Evolutionary conservation across 2,797 vertebrate genomes (phyloP), one percentile per base, ranked within the genome.

Genomic region (Lagothrix lagotricha): DNA sequence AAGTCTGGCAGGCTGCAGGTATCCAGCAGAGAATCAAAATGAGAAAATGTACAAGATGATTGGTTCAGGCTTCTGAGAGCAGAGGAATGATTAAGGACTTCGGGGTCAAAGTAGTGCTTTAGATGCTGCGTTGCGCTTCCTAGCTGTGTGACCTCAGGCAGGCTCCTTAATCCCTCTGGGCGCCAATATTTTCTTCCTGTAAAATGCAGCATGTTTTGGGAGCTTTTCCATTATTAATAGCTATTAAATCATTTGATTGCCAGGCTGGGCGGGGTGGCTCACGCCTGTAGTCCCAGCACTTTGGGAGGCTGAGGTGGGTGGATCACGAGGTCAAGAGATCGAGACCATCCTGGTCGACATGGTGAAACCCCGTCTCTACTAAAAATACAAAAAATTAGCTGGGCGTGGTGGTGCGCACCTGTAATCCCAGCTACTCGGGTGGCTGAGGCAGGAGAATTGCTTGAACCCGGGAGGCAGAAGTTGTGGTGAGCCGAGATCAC

Each of bases 21-120:
- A 83, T 85, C 39, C 82, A 83, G n/a, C 77, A 44, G 64, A 94
- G 86, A 80, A 44, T 86, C 76, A 72, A 41, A 64, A 58, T 88
- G 64, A 95, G 77, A 70, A 88, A 24, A 57, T 17, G 28, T 36
- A 2, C 36, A 13, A 36, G 26, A 54, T 36, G n/a, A 1, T 33
- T 46, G 50, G 17, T 67, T 36, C n/a, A 33, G 41, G 46, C 50
- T 90, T 90, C 67, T 88, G 48, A 81, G 36, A 41, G 76, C 17
- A 41, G 24, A 3, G 6, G 41, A n/a, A 72, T 17, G 54, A 54
- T 54, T 20, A 57, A 14, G 5, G 8, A 24, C 15, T 6, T 54
- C 14, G 33, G 33, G 44, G 3, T 92, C 41, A 58, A 50, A 15
- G 15, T 4, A 0, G 0, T 46, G 7, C 11, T 1, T 48, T 30